Conservation (phyloP, 1,140 invertebrate genomes). For the Hyles vespertilio region DNA sequence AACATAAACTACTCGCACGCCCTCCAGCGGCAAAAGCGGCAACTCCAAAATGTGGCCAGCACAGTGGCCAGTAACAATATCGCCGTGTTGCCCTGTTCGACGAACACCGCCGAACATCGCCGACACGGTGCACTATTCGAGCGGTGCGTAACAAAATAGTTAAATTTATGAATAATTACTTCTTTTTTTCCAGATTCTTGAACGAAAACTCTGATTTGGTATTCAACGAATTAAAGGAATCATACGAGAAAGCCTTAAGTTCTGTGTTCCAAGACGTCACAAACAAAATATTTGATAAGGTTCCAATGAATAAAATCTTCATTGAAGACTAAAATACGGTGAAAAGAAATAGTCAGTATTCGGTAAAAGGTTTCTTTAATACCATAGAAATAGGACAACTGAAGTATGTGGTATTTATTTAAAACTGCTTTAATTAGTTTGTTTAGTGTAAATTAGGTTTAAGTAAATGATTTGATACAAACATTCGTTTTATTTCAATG, state of each 20-base stretch:
- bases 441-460: constrained; percentile 13
- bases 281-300: constrained; percentile 79
- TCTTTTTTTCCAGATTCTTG: constrained; percentile 70
- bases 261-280: constrained; percentile 78
- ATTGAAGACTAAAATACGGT: constrained; percentile 50
- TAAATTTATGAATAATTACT: constrained; percentile 1
- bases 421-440: constrained; percentile 43
- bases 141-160: too few relatives aligned
- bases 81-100: too few relatives aligned
- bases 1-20: too few relatives aligned
- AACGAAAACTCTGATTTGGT: constrained; percentile 81
- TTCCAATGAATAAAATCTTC: constrained; percentile 80
- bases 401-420: constrained; percentile 36
- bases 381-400: too few relatives aligned
- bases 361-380: too few relatives aligned
- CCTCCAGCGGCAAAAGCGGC: too few relatives aligned
- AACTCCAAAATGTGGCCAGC: too few relatives aligned
- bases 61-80: too few relatives aligned
- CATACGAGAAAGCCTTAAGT: constrained; percentile 79
- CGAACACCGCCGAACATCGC: too few relatives aligned
- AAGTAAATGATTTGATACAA: constrained; percentile 15
- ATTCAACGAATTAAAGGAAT: constrained; percentile 79
- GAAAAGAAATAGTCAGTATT: constrained; percentile 4
- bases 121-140: too few relatives aligned
- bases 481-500: constrained; percentile 2